Percentiles rank a stretch among this genome's conserved stretches.
Conservation (phyloP, 2,113 vertebrate genomes). For the Zosterops pallidus region DNA sequence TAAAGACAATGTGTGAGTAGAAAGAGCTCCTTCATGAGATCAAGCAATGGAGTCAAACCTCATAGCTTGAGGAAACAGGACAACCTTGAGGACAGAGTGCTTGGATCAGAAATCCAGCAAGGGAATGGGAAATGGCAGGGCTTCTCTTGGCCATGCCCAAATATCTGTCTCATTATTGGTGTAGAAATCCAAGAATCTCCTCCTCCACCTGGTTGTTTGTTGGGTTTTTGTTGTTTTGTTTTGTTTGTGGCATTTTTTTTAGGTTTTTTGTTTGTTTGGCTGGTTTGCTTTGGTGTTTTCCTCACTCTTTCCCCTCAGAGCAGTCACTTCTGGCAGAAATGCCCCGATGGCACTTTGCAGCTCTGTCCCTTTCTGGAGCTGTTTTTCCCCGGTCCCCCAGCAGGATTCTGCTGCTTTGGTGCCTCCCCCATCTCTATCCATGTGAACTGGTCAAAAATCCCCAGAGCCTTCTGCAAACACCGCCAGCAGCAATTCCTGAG, state of each 20-base stretch:
- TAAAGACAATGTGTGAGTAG: not conserved
- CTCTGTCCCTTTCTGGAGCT: not conserved
- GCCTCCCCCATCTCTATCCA: too few relatives aligned
- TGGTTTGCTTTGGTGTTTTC: not conserved
- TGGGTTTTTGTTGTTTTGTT: not conserved
- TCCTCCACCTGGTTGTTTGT: rapidly evolving
- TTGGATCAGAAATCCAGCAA: not conserved
- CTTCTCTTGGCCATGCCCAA: not conserved
- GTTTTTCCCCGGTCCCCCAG: not conserved
- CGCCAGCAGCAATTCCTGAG: not conserved
- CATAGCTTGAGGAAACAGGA: not conserved
- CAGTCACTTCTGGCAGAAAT: not conserved
- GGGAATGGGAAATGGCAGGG: too few relatives aligned
- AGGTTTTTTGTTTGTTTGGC: not conserved
- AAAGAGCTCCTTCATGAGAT: not conserved
- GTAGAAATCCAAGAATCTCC: not conserved
- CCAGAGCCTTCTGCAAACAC: not conserved
- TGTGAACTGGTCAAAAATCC: not conserved
- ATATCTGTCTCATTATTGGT: not conserved
- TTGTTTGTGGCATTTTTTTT: not conserved
- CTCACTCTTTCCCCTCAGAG: not conserved
- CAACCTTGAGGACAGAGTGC: not conserved
- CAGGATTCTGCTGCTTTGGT: not conserved
- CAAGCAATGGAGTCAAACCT: not conserved
- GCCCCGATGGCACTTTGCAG: not conserved